Evolutionary conservation across 2,797 vertebrate species (phyloP).

Genomic region (Pelochelys cantorii): DNA sequence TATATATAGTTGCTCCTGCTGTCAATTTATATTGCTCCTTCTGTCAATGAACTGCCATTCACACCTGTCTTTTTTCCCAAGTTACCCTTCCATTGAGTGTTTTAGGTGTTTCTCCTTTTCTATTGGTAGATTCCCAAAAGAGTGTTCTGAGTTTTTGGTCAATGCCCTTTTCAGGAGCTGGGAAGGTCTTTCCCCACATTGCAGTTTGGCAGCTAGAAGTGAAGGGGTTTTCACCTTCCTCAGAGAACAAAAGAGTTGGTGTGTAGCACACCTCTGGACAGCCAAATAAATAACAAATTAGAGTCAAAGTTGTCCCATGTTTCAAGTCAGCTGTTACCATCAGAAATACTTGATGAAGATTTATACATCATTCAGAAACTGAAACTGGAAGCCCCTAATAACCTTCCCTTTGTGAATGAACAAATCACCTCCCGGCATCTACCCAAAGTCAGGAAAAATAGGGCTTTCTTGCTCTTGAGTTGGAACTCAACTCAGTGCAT

Average conservation of each 20-base stretch:
- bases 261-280: accelerated
- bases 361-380: not conserved
- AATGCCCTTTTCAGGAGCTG: not conserved
- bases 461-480: not conserved
- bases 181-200: accelerated
- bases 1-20: too few species aligned
- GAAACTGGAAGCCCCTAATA: not conserved
- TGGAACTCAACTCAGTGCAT: not conserved
- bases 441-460: not conserved
- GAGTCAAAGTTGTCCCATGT: not conserved
- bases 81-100: accelerated
- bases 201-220: not conserved
- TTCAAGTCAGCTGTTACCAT: not conserved
- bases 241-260: not conserved
- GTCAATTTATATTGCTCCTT: not conserved
- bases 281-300: not conserved
- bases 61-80: not conserved
- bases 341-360: not conserved
- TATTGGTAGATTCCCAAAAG: not conserved
- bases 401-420: not conserved
- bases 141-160: accelerated
- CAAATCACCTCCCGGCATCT: not conserved
- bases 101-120: not conserved
- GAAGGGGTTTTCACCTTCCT: not conserved
- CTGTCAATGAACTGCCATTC: not conserved